These are phyloP conservation scores for Oryzias javanicus DNA, from an alignment of 2,113 vertebrate species.

Conservation along the genomic window DNA sequence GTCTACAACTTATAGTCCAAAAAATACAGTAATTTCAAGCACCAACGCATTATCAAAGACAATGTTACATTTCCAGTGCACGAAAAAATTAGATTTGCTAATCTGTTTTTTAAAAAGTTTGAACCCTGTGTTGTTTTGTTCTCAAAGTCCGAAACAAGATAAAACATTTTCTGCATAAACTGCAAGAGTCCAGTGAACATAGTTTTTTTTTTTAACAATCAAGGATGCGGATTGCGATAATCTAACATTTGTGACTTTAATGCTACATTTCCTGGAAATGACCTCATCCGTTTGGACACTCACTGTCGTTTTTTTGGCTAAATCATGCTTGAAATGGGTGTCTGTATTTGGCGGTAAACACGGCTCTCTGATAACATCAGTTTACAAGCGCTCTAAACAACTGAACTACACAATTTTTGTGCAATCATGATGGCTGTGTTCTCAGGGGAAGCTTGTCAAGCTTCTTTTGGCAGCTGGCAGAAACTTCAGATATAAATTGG, in stretches of 20 bases:
- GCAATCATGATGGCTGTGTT: constrained; percentile 29
- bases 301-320: constrained; percentile 36
- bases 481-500: constrained; percentile 15
- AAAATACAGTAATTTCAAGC: background rate
- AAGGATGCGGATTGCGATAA: constrained; percentile 17
- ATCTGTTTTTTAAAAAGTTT: constrained; percentile 18
- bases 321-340: constrained; percentile 43
- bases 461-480: constrained; percentile 12
- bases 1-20: too few species aligned
- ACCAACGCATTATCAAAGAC: background rate
- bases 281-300: constrained; percentile 40
- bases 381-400: constrained; percentile 34
- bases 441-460: constrained; percentile 38
- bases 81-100: constrained; percentile 22
- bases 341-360: constrained; percentile 39
- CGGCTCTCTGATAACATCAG: constrained; percentile 41
- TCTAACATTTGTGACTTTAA: constrained; percentile 13
- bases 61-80: constrained; percentile 2
- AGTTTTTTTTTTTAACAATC: constrained; percentile 22
- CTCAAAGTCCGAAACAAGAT: constrained; percentile 18
- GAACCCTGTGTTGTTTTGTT: constrained; percentile 16
- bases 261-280: constrained; percentile 29
- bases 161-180: constrained; percentile 24
- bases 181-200: constrained; percentile 10
- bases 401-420: constrained; percentile 22